Percentiles rank a stretch among this genome's conserved stretches.
Conservation (phyloP, 2,113 vertebrate genomes). For the Chaetodon auriga region DNA sequence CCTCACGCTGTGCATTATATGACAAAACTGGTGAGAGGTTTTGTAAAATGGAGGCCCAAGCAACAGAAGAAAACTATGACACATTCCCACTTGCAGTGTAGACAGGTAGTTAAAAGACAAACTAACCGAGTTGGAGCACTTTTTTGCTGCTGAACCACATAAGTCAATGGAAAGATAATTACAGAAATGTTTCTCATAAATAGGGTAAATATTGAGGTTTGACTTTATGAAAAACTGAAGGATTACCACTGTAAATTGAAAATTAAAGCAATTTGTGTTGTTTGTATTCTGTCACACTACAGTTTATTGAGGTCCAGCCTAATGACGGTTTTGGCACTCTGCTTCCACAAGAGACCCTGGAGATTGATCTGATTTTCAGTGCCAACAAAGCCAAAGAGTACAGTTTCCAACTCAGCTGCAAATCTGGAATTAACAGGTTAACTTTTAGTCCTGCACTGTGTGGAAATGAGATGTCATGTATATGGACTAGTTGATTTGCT, state of each 20-base stretch:
- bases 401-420: conserved; percentile 91
- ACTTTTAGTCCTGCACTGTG: conserved; percentile 24
- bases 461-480: neutral
- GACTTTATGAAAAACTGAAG: neutral
- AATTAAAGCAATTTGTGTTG: neutral
- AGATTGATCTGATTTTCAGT: conserved; percentile 90
- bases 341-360: conserved; percentile 90
- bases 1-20: neutral
- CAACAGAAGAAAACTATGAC: neutral
- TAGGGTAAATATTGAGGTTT: neutral
- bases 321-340: conserved; percentile 90
- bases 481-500: neutral
- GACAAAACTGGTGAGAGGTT: neutral
- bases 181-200: neutral
- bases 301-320: conserved; percentile 93
- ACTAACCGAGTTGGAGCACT: neutral
- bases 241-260: neutral
- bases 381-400: conserved; percentile 86
- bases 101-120: neutral
- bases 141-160: neutral
- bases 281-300: conserved; percentile 34
- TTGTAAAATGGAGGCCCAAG: neutral
- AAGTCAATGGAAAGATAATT: neutral
- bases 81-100: neutral
- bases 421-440: conserved; percentile 90